Base-by-base conservation (phyloP, 2,888 invertebrate genomes). In the Buathra laborator region DNA sequence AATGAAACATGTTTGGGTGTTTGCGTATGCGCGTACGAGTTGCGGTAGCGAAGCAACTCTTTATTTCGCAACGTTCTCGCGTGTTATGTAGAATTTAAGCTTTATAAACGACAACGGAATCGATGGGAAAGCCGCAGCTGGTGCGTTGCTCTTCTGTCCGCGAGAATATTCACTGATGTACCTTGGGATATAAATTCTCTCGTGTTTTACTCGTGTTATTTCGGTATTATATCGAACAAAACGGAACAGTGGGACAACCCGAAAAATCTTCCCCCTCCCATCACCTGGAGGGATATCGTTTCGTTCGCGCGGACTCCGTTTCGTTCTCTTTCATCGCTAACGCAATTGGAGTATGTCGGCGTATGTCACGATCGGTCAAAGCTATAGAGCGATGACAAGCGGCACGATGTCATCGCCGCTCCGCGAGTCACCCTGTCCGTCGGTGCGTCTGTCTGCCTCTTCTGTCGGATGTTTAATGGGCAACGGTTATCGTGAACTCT, bases 41-140 rank as follows among this genome's bases (percentile, higher is more conserved):
- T 66, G 16, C 24, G 56, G 56, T 71, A 19, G 16, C 71, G 32
- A 56, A 53, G 44, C 19, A 24, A n/a, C 43, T 80, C 46, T 83
- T 75, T 19, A 19, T 19, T 19, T 75, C 70, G 79, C 75, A 80
- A 83, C 44, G n/a, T 53, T 51, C 46, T 46, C 46, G 62, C 44
- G 48, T 77, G 48, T 56, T 44, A 53, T 53, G 46, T 16, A 44
- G 75, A 56, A 56, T 19, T 46, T 29, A 68, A 80, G 75, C 79
- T 83, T 76, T 79, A 75, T 70, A 75, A 83, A 80, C 51, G 70
- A 70, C 66, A 37, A 80, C 29, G 71, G 66, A 64, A 66, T 80
- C 83, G 75, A 75, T 56, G 83, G 29, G 76, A 83, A 80, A 79
- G 62, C 79, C 62, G 70, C 72, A 12, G 16, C 37, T 19, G 24